Evolutionary conservation across 2,797 vertebrate species (phyloP).

Genomic region (Coendou prehensilis): DNA sequence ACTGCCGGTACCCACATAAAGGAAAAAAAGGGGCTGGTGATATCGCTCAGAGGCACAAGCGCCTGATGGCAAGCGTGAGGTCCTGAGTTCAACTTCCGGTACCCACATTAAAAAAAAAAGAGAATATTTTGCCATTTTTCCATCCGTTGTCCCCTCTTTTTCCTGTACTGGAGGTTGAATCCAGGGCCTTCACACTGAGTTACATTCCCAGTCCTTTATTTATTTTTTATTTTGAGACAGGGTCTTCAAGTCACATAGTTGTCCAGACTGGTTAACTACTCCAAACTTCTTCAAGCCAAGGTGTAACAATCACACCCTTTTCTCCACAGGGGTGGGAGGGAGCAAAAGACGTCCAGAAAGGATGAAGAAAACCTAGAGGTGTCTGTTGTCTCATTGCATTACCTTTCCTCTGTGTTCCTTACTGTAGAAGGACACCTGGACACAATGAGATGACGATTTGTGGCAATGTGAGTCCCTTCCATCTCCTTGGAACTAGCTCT

Average conservation of each 20-base stretch:
- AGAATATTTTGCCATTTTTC: slow-evolving; percentile 42
- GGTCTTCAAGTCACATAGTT: neutral
- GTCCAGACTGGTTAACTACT: neutral
- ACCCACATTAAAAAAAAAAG: no score
- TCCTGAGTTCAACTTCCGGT: no score
- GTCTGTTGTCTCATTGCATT: neutral
- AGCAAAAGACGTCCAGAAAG: neutral
- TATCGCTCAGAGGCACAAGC: no score
- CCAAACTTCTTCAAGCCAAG: neutral
- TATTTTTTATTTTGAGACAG: neutral
- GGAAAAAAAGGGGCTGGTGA: no score
- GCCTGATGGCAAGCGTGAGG: no score
- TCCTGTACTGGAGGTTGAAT: neutral
- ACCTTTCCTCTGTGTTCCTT: neutral
- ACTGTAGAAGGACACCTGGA: neutral
- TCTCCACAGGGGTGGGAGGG: neutral
- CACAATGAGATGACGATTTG: neutral
- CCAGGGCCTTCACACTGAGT: neutral
- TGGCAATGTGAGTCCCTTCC: neutral
- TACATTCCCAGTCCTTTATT: neutral
- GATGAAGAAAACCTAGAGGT: neutral
- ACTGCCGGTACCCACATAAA: no score
- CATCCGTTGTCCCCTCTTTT: neutral
- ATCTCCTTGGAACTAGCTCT: neutral
- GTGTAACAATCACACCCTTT: neutral